phyloP scores from a whole-genome alignment of 2,797 vertebrate species.

The Melanotaenia boesemani region DNA sequence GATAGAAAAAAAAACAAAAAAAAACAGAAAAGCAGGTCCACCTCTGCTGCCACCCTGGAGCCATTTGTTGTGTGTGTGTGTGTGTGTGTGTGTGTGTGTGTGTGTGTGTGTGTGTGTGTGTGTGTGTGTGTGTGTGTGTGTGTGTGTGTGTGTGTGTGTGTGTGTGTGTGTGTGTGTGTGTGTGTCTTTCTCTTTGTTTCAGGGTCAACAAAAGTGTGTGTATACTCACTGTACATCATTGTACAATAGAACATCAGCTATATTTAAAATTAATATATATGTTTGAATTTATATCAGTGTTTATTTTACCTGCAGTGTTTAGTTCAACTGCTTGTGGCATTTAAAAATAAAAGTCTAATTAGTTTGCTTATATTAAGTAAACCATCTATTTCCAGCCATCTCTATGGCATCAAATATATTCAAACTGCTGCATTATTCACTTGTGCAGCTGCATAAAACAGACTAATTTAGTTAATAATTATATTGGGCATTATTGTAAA shows the following conservation, averaged over 20 bases:
- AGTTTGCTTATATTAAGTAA: too few species aligned
- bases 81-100: slow-evolving; percentile 6
- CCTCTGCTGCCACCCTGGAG: not conserved
- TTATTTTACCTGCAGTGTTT: too few species aligned
- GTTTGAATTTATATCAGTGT: slow-evolving; percentile 21
- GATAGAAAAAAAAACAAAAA: not conserved
- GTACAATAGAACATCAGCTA: slow-evolving; percentile 48
- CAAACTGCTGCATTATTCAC: not conserved
- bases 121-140: slow-evolving; percentile 3
- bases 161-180: slow-evolving; percentile 7
- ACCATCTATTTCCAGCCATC: too few species aligned
- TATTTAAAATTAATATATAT: slow-evolving; percentile 51
- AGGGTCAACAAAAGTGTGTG: slow-evolving; percentile 6
- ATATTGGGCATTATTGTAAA: too few species aligned
- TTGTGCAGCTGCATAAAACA: not conserved
- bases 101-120: slow-evolving; percentile 4
- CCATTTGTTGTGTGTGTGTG: slow-evolving; percentile 18
- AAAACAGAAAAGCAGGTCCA: slow-evolving; percentile 2
- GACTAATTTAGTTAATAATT: too few species aligned
- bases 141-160: slow-evolving; percentile 1
- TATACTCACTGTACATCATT: not conserved
- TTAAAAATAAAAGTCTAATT: too few species aligned
- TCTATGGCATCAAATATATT: too few species aligned
- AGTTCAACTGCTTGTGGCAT: too few species aligned
- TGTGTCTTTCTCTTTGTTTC: not conserved